Percentiles rank a stretch among this genome's conserved stretches.
Evolutionary conservation across 37 sponge, comb jelly and placozoan genomes (phyloP).

Genomic region (Eunapius fragilis): DNA sequence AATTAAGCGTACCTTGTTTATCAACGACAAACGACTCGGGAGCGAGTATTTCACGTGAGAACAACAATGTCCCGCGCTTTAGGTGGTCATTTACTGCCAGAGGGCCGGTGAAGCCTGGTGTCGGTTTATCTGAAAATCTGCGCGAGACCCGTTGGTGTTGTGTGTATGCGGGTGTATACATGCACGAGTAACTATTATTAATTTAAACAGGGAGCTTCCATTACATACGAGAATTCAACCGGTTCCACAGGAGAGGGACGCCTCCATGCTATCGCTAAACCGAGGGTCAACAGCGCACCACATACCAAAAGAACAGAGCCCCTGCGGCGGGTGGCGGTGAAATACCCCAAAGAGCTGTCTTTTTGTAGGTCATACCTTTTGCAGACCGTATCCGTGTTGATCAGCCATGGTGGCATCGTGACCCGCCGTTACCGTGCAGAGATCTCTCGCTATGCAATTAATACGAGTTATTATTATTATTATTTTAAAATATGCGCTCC

Average conservation of each 20-base stretch:
- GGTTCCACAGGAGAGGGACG: constrained; percentile 52
- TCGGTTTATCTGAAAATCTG: constrained; percentile 2
- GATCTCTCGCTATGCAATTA: too few relatives aligned
- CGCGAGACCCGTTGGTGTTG: not conserved
- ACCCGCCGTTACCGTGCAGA: too few relatives aligned
- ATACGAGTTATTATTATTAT: too few relatives aligned
- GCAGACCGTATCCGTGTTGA: too few relatives aligned
- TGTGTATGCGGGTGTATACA: too few relatives aligned
- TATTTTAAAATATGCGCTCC: too few relatives aligned
- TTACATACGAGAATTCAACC: constrained; percentile 15
- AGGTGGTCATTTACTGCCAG: constrained; percentile 47
- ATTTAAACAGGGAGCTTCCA: too few relatives aligned
- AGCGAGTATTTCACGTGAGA: constrained; percentile 58
- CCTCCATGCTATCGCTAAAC: constrained; percentile 5
- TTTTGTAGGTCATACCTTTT: too few relatives aligned
- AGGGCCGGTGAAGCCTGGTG: constrained; percentile 35
- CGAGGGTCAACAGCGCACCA: not conserved
- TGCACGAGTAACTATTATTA: too few relatives aligned
- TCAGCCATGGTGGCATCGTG: too few relatives aligned
- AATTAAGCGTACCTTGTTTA: constrained; percentile 57
- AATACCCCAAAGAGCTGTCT: too few relatives aligned
- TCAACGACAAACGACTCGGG: constrained; percentile 67
- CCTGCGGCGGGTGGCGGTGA: not conserved
- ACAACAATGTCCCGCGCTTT: constrained; percentile 30
- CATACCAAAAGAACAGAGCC: not conserved